Base-by-base conservation (phyloP, 2,888 invertebrate genomes). In the Phalera bucephala region DNA sequence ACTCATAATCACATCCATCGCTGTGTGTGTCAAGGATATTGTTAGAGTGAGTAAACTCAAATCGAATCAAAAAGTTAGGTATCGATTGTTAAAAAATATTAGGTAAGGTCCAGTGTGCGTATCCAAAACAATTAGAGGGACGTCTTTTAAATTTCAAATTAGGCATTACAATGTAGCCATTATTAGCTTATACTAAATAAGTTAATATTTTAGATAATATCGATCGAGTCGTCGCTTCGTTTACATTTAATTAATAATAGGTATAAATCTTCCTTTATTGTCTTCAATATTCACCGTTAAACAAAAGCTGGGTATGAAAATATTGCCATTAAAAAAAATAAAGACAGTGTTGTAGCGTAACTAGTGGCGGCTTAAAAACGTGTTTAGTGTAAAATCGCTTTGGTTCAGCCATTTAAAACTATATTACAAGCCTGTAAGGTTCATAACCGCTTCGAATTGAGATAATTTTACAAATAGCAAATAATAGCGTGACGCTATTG, bases 191-290 rank as follows among this genome's bases (percentile, higher is more conserved):
- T 64, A 72, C 76, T 84, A 82, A 76, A 69, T 72, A 75, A 75
- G 76, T 79, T 76, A 72, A 76, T 80, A 86, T 79, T 82, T 82
- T 78, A 81, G 77, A 78, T 58, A 58, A 56, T 79, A 82, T 84
- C 80, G 70, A 74, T 81, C 78, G 74, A 78, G 72, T 77, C 75
- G 73, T 75, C 73, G 71, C 69, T 72, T 83, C 75, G 80, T 83
- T 75, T 80, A 72, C 40, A 57, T 80, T 75, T 84, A 69, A 78
- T 79, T 80, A 79, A 80, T 84, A 72, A 75, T 85, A 87, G 72
- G 82, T 88, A 87, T 82, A 83, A 84, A 80, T 87, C 79, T 88
- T 84, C 83, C 81, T 84, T 83, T 89, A 89, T 89, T 89, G 88
- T 89, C 88, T 87, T 88, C 76, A 80, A 82, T 79, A 76, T 84